phyloP scores from a whole-genome alignment of 2,888 invertebrate species.

The Homarus gammarus region DNA sequence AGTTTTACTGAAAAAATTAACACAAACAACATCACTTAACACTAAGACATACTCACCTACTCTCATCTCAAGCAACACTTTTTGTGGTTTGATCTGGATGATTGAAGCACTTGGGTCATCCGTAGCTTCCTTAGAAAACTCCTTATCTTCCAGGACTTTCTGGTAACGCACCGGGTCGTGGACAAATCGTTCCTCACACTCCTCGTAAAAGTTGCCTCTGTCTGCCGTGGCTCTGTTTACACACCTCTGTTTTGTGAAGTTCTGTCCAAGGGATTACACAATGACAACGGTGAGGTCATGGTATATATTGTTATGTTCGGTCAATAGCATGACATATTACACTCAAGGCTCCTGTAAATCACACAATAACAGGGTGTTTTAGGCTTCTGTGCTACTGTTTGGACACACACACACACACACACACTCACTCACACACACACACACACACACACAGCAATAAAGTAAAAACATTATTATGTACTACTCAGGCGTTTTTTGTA shows the following conservation, averaged over 20 bases:
- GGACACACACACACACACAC: background rate
- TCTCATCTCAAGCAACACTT: slow-evolving; percentile 8
- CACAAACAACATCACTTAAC: too few species aligned
- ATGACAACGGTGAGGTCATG: too few species aligned
- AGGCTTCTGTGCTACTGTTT: too few species aligned
- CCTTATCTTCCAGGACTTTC: background rate
- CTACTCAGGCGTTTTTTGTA: too few species aligned
- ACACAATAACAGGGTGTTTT: too few species aligned
- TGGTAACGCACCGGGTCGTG: background rate
- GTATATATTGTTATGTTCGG: too few species aligned
- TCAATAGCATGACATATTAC: too few species aligned
- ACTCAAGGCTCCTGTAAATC: too few species aligned
- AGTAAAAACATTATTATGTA: too few species aligned
- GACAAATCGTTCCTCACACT: background rate
- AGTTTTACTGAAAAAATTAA: too few species aligned
- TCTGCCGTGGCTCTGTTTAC: background rate
- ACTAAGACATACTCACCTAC: background rate
- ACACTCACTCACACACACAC: too few species aligned
- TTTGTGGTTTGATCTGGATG: slow-evolving; percentile 43
- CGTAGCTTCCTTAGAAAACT: background rate
- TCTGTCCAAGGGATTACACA: background rate
- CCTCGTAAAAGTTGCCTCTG: background rate
- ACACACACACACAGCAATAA: too few species aligned
- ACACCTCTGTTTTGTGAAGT: slow-evolving; percentile 5
- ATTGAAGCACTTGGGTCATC: background rate